These are phyloP conservation scores for Matsumurasca onukii DNA, from an alignment of 1,140 invertebrate genomes.

Conservation along the genomic window DNA sequence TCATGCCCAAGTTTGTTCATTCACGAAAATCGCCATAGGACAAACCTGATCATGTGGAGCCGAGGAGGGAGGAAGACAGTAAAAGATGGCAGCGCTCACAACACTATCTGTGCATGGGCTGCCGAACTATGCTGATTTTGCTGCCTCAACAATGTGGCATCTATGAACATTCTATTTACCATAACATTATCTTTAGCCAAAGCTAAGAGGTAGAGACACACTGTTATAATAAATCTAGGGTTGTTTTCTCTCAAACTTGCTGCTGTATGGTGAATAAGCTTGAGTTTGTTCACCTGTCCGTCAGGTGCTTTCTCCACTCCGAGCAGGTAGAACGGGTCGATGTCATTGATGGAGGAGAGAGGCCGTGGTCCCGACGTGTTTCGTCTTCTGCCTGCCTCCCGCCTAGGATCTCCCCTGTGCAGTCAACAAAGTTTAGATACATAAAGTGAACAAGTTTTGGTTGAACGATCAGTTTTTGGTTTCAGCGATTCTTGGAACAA, in stretches of 20 bases:
- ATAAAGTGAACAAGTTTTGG: conserved; percentile 26
- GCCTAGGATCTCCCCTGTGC: conserved; percentile 22
- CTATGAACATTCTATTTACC: too few relatives aligned
- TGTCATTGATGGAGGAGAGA: conserved; percentile 78
- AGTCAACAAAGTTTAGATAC: conserved; percentile 27
- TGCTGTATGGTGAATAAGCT: conserved; percentile 1
- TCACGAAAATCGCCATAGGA: too few relatives aligned
- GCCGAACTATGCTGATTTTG: too few relatives aligned
- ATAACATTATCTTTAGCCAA: neutral
- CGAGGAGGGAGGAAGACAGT: too few relatives aligned
- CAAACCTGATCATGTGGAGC: too few relatives aligned
- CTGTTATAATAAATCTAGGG: too few relatives aligned
- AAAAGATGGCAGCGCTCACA: too few relatives aligned
- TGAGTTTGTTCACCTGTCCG: conserved; percentile 66
- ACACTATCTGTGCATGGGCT: too few relatives aligned
- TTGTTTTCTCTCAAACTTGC: neutral
- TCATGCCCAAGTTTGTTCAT: too few relatives aligned
- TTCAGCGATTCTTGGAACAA: neutral
- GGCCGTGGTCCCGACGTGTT: conserved; percentile 80
- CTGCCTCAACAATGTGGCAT: too few relatives aligned
- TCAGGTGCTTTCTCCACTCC: conserved; percentile 80
- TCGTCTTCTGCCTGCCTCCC: conserved; percentile 61
- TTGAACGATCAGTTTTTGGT: neutral
- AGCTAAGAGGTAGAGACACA: neutral
- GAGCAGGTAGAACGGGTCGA: conserved; percentile 81